Conservation (phyloP, 2,888 invertebrate genomes). For the Campopleginae sp. region DNA sequence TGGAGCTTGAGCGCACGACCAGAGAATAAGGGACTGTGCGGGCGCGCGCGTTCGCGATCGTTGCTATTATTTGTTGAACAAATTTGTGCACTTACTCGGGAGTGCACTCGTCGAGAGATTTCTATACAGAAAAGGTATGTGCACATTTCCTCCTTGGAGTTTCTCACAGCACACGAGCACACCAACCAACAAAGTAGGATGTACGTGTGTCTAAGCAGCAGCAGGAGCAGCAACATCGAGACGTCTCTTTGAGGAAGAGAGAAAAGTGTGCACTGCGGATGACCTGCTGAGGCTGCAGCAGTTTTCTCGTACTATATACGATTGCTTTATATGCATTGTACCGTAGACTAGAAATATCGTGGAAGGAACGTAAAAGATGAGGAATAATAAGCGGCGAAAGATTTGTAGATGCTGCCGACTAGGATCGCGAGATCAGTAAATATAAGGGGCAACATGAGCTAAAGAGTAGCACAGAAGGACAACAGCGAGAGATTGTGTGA, state of each 20-base stretch:
- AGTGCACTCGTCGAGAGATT: conserved; percentile 48
- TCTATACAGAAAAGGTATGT: conserved; percentile 39
- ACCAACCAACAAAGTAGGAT: background rate
- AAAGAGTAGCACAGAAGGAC: background rate
- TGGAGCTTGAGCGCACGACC: conserved; percentile 61
- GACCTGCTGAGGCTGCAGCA: conserved; percentile 37
- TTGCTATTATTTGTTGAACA: conserved; percentile 69
- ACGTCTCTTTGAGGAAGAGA: conserved; percentile 51
- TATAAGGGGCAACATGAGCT: conserved; percentile 7
- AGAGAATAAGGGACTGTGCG: conserved; percentile 52
- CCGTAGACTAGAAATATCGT: conserved; percentile 48
- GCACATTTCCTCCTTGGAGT: conserved; percentile 31
- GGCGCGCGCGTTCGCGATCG: conserved; percentile 36
- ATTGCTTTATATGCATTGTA: conserved; percentile 52
- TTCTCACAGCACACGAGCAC: conserved; percentile 31
- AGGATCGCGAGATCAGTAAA: conserved; percentile 31
- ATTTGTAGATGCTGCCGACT: conserved; percentile 46
- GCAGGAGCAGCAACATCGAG: conserved; percentile 10
- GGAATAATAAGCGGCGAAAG: conserved; percentile 50
- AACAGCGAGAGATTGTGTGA: background rate
- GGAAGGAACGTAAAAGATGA: conserved; percentile 61
- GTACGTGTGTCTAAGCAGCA: conserved; percentile 6
- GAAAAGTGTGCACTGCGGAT: conserved; percentile 54
- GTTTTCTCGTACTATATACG: conserved; percentile 35
- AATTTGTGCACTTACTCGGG: conserved; percentile 67